Base-by-base conservation (phyloP, 2,113 vertebrate species). In the Saguinus midas region DNA sequence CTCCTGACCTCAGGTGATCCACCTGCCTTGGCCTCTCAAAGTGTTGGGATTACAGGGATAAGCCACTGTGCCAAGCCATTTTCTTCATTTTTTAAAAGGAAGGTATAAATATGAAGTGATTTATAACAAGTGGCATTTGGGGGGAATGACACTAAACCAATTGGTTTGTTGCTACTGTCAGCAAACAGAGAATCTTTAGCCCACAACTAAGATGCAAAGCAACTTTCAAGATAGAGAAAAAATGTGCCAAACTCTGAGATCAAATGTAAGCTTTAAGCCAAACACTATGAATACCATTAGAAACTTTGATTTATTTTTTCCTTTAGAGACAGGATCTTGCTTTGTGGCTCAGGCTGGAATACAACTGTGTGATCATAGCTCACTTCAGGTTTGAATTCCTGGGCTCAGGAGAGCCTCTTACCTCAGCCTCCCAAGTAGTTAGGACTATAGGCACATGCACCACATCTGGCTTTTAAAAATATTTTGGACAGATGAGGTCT, bases 221-320 rank as follows among this genome's bases (percentile, higher is more conserved):
- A 79, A 50, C 32, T 94, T 94, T 87, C 4, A 92, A 87, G 35
- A 27, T 16, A 55, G 50, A 50, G 16, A 61, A 79, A n/a, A 35
- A n/a, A 35, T 40, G 27, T 48, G 32, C 86, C 64, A 92, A 72
- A 90, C 8, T 48, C 93, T 91, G 86, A 97, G 78, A 50, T 80
- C 73, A 88, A 68, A 92, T 70, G 68, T 50, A 52, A 94, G 40
- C 43, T 75, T 91, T 70, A 89, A 94, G 66, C 50, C 70, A 95
- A 87, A 80, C 23, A 37, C 37, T n/a, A 17, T 78, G 66, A 66
- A 17, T 35, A 21, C 12, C 78, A n/a, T 89, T 83, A 81, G 87
- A 94, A 96, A 91, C 37, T 32, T 64, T 64, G 14, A 29, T 27
- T 29, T 64, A 52, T 17, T 32, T 64, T 25, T 61, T 61, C 25